phyloP scores from a whole-genome alignment of 2,113 vertebrate genomes.

The Siniperca knerii region DNA sequence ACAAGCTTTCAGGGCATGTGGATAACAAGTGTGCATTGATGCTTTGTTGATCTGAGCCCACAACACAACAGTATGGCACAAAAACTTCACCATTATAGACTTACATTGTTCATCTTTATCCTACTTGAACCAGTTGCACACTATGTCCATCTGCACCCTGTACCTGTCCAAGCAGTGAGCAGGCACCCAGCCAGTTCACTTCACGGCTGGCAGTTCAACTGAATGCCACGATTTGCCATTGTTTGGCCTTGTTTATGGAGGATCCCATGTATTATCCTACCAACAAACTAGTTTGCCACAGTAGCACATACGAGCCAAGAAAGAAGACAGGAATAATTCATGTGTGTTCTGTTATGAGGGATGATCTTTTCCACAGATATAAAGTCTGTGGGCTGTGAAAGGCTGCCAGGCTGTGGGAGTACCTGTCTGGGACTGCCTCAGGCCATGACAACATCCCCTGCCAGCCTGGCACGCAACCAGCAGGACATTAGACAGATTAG shows the following conservation, averaged over 20 bases:
- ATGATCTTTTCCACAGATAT: not conserved
- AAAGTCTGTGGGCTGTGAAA: slow-evolving; percentile 3
- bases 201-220: not conserved
- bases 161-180: not conserved
- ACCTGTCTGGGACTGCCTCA: slow-evolving; percentile 28
- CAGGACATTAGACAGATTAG: not conserved
- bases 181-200: not conserved
- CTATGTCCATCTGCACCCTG: not conserved
- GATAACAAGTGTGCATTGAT: not conserved
- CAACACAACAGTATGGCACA: not conserved
- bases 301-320: not conserved
- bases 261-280: not conserved
- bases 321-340: slow-evolving; percentile 33
- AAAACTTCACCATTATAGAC: not conserved
- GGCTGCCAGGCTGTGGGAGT: not conserved
- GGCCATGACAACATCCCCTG: slow-evolving; percentile 49
- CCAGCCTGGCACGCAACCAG: slow-evolving; percentile 12
- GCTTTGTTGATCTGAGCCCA: not conserved
- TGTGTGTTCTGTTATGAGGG: slow-evolving; percentile 16
- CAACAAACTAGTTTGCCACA: not conserved
- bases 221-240: not conserved
- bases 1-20: not conserved
- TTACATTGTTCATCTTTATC: not conserved
- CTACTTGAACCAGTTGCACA: not conserved
- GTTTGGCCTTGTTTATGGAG: not conserved